These are phyloP conservation scores for Syngnathus rostellatus DNA, from an alignment of 2,797 vertebrate species.

Conservation along the genomic window DNA sequence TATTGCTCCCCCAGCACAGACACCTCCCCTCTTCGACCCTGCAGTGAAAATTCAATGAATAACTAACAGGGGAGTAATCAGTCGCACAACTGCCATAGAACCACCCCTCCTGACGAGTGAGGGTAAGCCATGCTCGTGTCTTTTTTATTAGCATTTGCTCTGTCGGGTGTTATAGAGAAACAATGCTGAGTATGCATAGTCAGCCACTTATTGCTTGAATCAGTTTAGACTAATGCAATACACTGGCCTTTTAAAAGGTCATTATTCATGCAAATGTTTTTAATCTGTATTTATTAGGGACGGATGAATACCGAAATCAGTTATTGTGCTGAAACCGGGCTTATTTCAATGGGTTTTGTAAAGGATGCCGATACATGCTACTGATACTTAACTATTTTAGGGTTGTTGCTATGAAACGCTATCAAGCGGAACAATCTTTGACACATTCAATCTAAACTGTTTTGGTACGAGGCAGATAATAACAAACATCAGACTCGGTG, in stretches of 20 bases:
- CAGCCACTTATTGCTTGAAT: constrained; percentile 6
- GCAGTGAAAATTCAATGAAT: constrained; percentile 57
- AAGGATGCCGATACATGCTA: too few relatives aligned
- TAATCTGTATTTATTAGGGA: neutral
- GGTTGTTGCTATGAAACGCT: too few relatives aligned
- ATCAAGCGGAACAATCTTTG: too few relatives aligned
- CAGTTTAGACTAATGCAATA: constrained; percentile 7
- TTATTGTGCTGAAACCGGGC: too few relatives aligned
- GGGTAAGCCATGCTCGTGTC: constrained; percentile 23
- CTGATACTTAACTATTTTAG: too few relatives aligned
- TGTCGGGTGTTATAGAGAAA: constrained; percentile 25
- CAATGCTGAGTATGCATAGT: constrained; percentile 35
- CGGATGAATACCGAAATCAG: too few relatives aligned
- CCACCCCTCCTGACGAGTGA: constrained; percentile 13
- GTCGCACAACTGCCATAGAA: constrained; percentile 33
- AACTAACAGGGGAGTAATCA: constrained; percentile 61
- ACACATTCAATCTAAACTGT: neutral
- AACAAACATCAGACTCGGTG: constrained; percentile 21
- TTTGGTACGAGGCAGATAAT: constrained; percentile 6
- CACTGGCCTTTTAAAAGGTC: constrained; percentile 1
- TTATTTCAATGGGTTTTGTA: too few relatives aligned
- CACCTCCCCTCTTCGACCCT: constrained; percentile 39
- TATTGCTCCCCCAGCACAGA: constrained; percentile 31
- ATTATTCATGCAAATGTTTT: neutral
- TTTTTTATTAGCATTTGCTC: constrained; percentile 54